phyloP scores from a whole-genome alignment of 2,113 vertebrate species.

The Malurus elegans region DNA sequence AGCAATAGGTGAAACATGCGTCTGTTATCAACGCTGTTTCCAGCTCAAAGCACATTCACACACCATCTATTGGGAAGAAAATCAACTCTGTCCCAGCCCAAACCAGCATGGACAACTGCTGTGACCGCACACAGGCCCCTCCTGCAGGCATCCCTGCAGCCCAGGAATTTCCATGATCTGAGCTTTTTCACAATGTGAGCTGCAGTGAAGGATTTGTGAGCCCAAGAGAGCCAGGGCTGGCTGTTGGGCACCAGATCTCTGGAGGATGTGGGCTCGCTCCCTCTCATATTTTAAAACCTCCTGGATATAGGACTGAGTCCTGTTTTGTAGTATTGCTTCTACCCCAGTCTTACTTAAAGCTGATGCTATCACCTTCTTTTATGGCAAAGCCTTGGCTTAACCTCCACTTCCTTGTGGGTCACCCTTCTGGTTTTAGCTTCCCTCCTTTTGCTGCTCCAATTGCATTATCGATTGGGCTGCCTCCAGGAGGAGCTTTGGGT shows the following conservation, averaged over 20 bases:
- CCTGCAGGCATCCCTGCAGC: not conserved
- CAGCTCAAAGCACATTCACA: not conserved
- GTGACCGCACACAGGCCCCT: no score
- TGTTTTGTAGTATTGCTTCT: not conserved
- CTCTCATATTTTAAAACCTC: not conserved
- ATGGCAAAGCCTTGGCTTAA: not conserved
- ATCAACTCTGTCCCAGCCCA: not conserved
- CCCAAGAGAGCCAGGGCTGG: not conserved
- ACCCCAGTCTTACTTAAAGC: not conserved
- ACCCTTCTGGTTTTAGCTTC: not conserved
- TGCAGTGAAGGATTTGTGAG: not conserved
- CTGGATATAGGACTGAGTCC: not conserved
- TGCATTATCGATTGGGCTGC: not conserved
- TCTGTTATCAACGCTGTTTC: not conserved
- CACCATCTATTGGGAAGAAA: not conserved
- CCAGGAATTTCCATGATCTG: not conserved
- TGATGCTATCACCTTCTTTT: not conserved
- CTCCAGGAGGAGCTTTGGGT: not conserved
- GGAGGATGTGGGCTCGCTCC: not conserved
- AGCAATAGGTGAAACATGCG: accelerated
- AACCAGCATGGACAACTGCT: not conserved
- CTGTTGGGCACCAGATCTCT: not conserved
- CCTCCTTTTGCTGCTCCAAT: not conserved
- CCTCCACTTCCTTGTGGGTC: not conserved
- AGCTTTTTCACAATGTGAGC: not conserved